A percentile compares a stretch with the other conserved stretches of the same genome.
phyloP scores from a whole-genome alignment of 2,888 invertebrate genomes.

The Ptychoptera contaminata region DNA sequence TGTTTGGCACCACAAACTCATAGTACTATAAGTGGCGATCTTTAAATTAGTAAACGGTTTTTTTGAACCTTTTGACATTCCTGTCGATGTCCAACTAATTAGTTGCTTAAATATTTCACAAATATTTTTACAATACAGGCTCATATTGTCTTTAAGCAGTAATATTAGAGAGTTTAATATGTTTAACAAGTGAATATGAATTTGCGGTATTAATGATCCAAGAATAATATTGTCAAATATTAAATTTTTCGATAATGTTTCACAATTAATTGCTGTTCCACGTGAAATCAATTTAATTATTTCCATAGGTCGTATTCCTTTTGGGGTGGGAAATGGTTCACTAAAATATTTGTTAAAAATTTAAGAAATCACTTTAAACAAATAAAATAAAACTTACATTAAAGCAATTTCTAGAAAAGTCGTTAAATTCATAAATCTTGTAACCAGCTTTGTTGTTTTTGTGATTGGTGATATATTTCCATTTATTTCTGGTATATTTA shows the following conservation, averaged over 20 bases:
- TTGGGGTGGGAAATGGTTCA: constrained; percentile 21
- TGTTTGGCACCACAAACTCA: constrained; percentile 17
- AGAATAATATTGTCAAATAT: constrained; percentile 20
- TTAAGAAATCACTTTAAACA: background rate
- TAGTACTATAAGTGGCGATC: constrained; percentile 15
- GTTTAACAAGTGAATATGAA: constrained; percentile 17
- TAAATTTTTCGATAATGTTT: constrained; percentile 16
- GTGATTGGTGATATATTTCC: constrained; percentile 17
- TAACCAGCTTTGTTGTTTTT: constrained; percentile 15
- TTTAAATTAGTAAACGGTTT: constrained; percentile 19
- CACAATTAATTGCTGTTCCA: constrained; percentile 19
- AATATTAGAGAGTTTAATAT: constrained; percentile 16
- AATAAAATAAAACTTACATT: constrained; percentile 3
- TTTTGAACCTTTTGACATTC: constrained; percentile 13
- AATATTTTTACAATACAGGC: constrained; percentile 15
- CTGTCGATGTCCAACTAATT: constrained; percentile 19
- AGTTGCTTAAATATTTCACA: constrained; percentile 16
- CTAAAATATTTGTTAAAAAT: constrained; percentile 10
- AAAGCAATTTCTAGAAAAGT: constrained; percentile 13
- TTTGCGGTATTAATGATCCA: constrained; percentile 16
- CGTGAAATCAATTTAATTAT: constrained; percentile 19
- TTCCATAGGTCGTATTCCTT: constrained; percentile 17
- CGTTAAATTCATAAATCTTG: constrained; percentile 16
- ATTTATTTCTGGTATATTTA: constrained; percentile 10
- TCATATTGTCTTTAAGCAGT: constrained; percentile 16